Evolutionary conservation across 2,888 invertebrate genomes (phyloP).

Genomic region (Melolontha melolontha): DNA sequence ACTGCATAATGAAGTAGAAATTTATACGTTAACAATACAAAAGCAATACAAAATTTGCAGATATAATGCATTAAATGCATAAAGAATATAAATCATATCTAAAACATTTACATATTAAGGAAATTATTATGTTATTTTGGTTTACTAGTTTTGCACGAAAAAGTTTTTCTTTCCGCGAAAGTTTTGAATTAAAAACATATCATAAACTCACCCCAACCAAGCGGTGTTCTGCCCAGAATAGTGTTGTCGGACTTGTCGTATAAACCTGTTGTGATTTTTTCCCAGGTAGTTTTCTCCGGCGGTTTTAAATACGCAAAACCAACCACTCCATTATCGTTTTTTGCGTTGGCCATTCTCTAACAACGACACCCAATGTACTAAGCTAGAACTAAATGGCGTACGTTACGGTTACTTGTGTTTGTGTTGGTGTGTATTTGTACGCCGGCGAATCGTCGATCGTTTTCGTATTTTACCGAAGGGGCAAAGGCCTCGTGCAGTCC

Average conservation of each 20-base stretch:
- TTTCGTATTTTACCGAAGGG: conserved; percentile 16
- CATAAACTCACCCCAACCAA: conserved; percentile 75
- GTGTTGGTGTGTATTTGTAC: background rate
- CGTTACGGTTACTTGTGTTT: background rate
- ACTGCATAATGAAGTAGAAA: too few species aligned
- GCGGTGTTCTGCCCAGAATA: conserved; percentile 72
- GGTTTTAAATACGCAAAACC: conserved; percentile 55
- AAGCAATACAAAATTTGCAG: too few species aligned
- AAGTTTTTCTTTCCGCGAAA: background rate
- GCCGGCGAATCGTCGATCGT: conserved; percentile 9
- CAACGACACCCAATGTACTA: conserved; percentile 30
- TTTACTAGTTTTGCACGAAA: too few species aligned
- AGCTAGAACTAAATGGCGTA: conserved; percentile 11
- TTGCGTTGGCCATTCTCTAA: conserved; percentile 50
- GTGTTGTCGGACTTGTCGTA: conserved; percentile 72
- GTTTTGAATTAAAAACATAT: conserved; percentile 2
- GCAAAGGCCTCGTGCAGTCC: conserved; percentile 30
- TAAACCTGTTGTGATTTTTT: conserved; percentile 53
- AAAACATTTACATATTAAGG: too few species aligned
- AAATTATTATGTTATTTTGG: too few species aligned
- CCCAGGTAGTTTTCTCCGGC: conserved; percentile 50
- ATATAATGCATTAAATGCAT: too few species aligned
- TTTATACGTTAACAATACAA: too few species aligned
- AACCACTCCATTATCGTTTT: conserved; percentile 53
- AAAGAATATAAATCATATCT: too few species aligned